Base-by-base conservation (phyloP, 2,888 invertebrate genomes). In the Drosophila monieri region DNA sequence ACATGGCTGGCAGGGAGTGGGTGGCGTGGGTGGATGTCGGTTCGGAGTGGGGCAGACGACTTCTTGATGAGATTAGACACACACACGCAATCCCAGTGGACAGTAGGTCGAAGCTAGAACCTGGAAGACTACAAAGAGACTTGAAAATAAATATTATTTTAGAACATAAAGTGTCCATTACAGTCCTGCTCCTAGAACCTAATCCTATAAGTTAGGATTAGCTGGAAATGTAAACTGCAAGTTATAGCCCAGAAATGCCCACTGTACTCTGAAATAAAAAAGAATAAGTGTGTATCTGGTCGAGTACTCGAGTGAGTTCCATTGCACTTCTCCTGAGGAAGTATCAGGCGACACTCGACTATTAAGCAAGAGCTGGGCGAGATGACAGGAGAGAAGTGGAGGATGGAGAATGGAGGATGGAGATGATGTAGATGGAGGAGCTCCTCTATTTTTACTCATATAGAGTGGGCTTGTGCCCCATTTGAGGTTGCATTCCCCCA, bases 11-110 rank as follows among this genome's bases (percentile, higher is more conserved):
- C 35, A 37, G 37, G 44, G 18, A 27, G 27, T 41, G 30, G 56
- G 27, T 48, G 30, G 39, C 60, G 60, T 60, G 47, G 60, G 60
- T n/a, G 56, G 18, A 1, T 18, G 18, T 2, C 18, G 18, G 43
- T 27, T 48, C 25, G 23, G 41, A 53, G 60, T 43, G 41, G 52
- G 60, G 67, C 61, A 65, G 73, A 73, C 56, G 74, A 71, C 70
- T 75, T 76, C 39, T 41, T 64, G 69, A 77, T 70, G 66, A 76
- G 85, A 80, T 79, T 74, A 76, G 72, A 62, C 81, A 79, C 80
- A 81, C 66, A 52, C 49, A 76, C 62, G 56, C 73, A 25, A 49
- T 37, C 32, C 58, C 58, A 58, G 62, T 65, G 46, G 56, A 23
- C 15, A 18, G 32, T 2, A 1, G 30, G 10, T 3, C 30, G 9